A percentile compares a stretch with the other conserved stretches of the same genome.
phyloP scores from a whole-genome alignment of 2,888 invertebrate genomes.

The Apamea sordens region DNA sequence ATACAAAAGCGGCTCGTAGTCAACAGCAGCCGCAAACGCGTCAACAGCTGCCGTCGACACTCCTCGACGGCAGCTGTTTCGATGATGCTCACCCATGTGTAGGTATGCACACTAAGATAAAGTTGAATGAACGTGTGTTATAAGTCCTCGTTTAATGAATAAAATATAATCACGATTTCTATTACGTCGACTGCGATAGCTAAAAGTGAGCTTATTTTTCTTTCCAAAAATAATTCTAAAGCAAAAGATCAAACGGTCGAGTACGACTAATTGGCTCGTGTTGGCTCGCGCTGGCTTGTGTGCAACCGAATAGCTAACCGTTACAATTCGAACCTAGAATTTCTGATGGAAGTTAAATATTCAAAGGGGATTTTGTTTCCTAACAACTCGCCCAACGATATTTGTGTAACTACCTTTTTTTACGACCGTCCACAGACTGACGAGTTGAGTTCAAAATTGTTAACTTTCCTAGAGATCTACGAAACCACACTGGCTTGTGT shows the following conservation, averaged over 20 bases:
- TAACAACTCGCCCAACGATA: constrained; percentile 27
- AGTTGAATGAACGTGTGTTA: not conserved
- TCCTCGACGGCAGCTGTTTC: not conserved
- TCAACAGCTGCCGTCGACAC: not conserved
- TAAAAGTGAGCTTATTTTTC: constrained; percentile 19
- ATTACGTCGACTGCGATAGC: not conserved
- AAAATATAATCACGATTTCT: constrained; percentile 10
- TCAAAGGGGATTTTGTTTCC: constrained; percentile 45
- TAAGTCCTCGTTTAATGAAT: not conserved
- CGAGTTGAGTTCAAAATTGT: constrained; percentile 29
- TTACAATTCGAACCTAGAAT: constrained; percentile 48
- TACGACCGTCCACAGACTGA: not conserved
- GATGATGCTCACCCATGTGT: not conserved
- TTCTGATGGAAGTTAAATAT: constrained; percentile 52
- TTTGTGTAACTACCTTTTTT: constrained; percentile 31
- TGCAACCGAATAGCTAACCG: constrained; percentile 40
- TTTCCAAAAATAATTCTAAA: constrained; percentile 44
- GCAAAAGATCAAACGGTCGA: constrained; percentile 45
- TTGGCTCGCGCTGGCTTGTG: constrained; percentile 12
- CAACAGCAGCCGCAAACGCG: not conserved
- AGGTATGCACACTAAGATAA: not conserved
- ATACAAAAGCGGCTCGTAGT: not conserved
- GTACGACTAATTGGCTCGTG: constrained; percentile 48
- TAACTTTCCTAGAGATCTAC: constrained; percentile 17
- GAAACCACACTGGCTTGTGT: not conserved